These are phyloP conservation scores for Lathronympha strigana DNA, from an alignment of 2,888 invertebrate species.

Conservation along the genomic window DNA sequence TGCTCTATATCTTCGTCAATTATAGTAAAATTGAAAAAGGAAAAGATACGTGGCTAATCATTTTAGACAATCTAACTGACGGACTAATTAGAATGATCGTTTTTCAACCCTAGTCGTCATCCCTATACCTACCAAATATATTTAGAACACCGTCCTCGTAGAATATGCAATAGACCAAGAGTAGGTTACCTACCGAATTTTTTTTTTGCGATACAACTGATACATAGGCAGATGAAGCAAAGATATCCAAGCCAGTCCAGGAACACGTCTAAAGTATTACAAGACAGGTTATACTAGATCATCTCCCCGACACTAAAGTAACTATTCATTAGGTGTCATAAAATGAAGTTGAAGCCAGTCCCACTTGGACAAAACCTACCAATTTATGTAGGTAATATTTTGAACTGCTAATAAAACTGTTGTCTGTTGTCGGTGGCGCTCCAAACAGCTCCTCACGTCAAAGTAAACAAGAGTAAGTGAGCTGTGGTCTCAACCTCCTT, in stretches of 20 bases:
- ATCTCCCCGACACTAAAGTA: not conserved
- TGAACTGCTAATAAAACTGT: constrained; percentile 70
- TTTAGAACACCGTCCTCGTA: constrained; percentile 21
- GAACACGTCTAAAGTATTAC: not conserved
- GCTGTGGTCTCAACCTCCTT: constrained; percentile 83
- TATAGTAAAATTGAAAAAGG: too few relatives aligned
- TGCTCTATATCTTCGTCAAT: too few relatives aligned
- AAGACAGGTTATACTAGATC: not conserved
- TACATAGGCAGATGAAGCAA: too few relatives aligned
- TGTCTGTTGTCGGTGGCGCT: constrained; percentile 84
- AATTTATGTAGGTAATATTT: too few relatives aligned
- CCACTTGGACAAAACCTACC: not conserved
- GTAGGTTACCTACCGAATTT: too few relatives aligned
- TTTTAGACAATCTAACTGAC: too few relatives aligned
- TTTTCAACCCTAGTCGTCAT: too few relatives aligned
- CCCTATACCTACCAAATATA: constrained; percentile 10
- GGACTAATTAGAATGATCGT: too few relatives aligned
- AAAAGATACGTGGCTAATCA: too few relatives aligned
- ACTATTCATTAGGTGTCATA: not conserved
- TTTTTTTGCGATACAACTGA: too few relatives aligned
- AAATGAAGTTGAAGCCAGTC: not conserved
- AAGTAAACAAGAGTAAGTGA: constrained; percentile 81
- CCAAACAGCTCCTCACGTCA: constrained; percentile 82
- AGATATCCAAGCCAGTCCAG: too few relatives aligned
- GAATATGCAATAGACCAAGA: constrained; percentile 3